Evolutionary conservation across 2,888 invertebrate species (phyloP).

Genomic region (Bombylius discolor): DNA sequence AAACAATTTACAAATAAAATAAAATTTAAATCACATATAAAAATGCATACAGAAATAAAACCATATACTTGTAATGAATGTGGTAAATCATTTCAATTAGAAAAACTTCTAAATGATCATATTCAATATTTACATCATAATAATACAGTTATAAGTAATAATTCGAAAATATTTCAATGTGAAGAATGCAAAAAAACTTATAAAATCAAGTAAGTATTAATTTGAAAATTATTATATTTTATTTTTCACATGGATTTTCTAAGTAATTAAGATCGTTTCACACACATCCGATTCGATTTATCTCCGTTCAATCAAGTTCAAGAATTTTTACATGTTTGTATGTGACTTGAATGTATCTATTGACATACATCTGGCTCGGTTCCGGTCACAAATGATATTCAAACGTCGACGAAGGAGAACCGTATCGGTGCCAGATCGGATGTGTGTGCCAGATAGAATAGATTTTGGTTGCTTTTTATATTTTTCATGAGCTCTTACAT

Average conservation of each 20-base stretch:
- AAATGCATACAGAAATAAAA: conserved; percentile 9
- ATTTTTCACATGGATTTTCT: background rate
- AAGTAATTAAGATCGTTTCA: too few species aligned
- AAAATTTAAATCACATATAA: conserved; percentile 10
- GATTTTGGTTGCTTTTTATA: too few species aligned
- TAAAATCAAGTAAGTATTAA: conserved; percentile 22
- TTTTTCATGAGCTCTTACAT: too few species aligned
- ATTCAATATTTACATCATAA: conserved; percentile 1
- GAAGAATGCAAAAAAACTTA: conserved; percentile 26
- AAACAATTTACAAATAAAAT: conserved; percentile 13
- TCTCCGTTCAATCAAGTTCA: too few species aligned
- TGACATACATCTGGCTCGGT: too few species aligned
- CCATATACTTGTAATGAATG: background rate
- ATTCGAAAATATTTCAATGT: conserved; percentile 20
- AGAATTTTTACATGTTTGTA: too few species aligned
- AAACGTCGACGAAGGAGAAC: too few species aligned
- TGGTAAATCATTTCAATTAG: background rate
- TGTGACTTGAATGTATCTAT: too few species aligned
- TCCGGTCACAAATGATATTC: too few species aligned
- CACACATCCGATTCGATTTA: too few species aligned
- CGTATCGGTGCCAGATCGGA: too few species aligned
- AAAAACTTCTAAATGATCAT: background rate
- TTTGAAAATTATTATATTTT: background rate
- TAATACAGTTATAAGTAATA: background rate
- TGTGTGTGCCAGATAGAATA: too few species aligned